These are phyloP conservation scores for Acipenser ruthenus DNA, from an alignment of 2,797 vertebrate species.

Conservation along the genomic window DNA sequence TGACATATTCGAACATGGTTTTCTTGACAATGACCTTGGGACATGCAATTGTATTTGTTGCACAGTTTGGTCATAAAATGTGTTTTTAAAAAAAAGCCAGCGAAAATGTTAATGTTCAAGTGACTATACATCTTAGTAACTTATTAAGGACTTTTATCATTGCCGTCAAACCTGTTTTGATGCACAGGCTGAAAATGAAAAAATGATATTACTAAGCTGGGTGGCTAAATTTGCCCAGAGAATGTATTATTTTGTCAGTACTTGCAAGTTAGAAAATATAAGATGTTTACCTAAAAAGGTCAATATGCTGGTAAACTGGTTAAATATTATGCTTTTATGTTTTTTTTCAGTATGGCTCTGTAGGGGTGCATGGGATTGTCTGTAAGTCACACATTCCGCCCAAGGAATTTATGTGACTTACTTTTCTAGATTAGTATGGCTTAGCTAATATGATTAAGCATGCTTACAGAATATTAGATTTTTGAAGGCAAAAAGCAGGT, in stretches of 20 bases:
- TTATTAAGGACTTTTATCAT: too few species aligned
- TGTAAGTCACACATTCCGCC: background rate
- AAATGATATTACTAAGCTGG: background rate
- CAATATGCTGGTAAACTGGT: too few species aligned
- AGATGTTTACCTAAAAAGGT: too few species aligned
- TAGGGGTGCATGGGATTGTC: background rate
- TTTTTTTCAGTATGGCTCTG: background rate
- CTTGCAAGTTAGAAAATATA: background rate
- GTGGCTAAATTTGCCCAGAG: background rate
- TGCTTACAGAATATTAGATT: background rate
- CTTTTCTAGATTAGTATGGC: background rate
- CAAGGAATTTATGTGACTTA: conserved; percentile 2
- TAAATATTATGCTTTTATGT: background rate
- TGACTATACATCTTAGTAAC: too few species aligned
- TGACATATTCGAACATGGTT: too few species aligned
- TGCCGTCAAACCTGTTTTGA: too few species aligned
- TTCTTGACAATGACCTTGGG: too few species aligned
- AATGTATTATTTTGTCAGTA: background rate
- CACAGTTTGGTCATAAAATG: too few species aligned
- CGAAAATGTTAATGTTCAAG: too few species aligned
- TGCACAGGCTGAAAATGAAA: too few species aligned
- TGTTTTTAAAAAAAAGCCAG: too few species aligned
- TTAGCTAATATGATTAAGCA: conserved; percentile 1
- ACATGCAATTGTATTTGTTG: too few species aligned
- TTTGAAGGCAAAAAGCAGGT: background rate